Percentiles rank a stretch among this genome's conserved stretches.
phyloP scores from a whole-genome alignment of 2,888 invertebrate species.

The Dermolepida albohirtum region DNA sequence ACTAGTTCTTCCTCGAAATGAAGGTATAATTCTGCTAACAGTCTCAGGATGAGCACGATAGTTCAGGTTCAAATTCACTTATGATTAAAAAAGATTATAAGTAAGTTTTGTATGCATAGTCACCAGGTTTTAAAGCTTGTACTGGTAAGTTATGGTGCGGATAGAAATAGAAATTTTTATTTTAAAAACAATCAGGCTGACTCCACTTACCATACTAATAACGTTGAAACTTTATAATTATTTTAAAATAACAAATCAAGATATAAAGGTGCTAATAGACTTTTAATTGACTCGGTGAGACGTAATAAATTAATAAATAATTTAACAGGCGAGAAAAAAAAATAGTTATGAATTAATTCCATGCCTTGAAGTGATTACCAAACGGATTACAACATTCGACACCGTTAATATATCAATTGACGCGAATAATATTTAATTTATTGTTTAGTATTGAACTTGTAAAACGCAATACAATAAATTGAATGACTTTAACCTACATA shows the following conservation, averaged over 20 bases:
- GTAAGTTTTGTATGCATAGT: too few relatives aligned
- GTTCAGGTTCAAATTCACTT: too few relatives aligned
- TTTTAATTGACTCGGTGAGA: slow-evolving; percentile 14
- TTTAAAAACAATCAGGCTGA: too few relatives aligned
- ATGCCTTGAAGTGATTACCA: slow-evolving; percentile 21
- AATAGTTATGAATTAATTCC: slow-evolving; percentile 15
- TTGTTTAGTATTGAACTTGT: slow-evolving; percentile 41
- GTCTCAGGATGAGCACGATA: too few relatives aligned
- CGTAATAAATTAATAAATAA: slow-evolving; percentile 26
- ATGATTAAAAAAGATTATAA: too few relatives aligned
- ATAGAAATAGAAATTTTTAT: too few relatives aligned
- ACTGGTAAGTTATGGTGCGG: too few relatives aligned
- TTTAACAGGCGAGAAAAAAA: slow-evolving; percentile 12
- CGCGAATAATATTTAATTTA: slow-evolving; percentile 36
- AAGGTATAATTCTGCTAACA: too few relatives aligned
- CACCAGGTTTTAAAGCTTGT: too few relatives aligned
- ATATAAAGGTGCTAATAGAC: slow-evolving; percentile 16
- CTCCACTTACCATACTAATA: too few relatives aligned
- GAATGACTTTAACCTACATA: slow-evolving; percentile 41
- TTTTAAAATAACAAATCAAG: slow-evolving; percentile 11
- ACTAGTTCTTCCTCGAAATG: too few relatives aligned
- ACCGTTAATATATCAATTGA: slow-evolving; percentile 34
- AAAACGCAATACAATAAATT: slow-evolving; percentile 34
- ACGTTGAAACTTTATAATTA: neutral
- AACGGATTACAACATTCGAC: slow-evolving; percentile 36